Evolutionary conservation across 2,113 vertebrate genomes (phyloP).

Genomic region (Boleophthalmus pectinirostris): DNA sequence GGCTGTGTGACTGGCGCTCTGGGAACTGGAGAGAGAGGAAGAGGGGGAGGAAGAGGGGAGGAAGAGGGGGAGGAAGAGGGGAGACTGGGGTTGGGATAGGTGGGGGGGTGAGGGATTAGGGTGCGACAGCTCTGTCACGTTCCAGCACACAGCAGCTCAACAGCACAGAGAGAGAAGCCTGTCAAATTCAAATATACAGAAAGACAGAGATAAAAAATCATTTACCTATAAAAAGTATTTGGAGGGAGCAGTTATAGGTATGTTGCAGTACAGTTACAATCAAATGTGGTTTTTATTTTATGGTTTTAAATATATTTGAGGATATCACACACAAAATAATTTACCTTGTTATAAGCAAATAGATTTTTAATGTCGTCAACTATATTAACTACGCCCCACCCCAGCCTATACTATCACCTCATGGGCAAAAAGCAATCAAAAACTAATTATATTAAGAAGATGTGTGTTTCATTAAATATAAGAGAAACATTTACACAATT

Average conservation of each 20-base stretch:
- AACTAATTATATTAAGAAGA: too few relatives aligned
- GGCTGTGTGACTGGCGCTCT: constrained; percentile 76
- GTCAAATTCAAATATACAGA: constrained; percentile 9
- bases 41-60: not conserved
- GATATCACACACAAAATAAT: too few relatives aligned
- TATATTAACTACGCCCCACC: too few relatives aligned
- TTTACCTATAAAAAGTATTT: not conserved
- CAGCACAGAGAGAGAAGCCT: constrained; percentile 48
- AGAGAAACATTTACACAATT: too few relatives aligned
- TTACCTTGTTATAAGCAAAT: too few relatives aligned
- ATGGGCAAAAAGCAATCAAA: not conserved
- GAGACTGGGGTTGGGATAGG: not conserved
- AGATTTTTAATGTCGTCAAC: too few relatives aligned
- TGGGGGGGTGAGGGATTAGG: constrained; percentile 19
- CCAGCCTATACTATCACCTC: not conserved
- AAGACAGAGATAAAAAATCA: not conserved
- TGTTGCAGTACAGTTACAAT: too few relatives aligned
- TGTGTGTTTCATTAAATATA: too few relatives aligned
- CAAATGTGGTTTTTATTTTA: too few relatives aligned
- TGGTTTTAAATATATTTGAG: too few relatives aligned
- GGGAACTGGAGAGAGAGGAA: constrained; percentile 56
- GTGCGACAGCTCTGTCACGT: constrained; percentile 55
- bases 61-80: constrained; percentile 11
- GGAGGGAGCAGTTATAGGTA: too few relatives aligned
- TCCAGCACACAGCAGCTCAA: constrained; percentile 71